Conservation (phyloP, 2,797 vertebrate species). For the Sebastes nivosus region DNA sequence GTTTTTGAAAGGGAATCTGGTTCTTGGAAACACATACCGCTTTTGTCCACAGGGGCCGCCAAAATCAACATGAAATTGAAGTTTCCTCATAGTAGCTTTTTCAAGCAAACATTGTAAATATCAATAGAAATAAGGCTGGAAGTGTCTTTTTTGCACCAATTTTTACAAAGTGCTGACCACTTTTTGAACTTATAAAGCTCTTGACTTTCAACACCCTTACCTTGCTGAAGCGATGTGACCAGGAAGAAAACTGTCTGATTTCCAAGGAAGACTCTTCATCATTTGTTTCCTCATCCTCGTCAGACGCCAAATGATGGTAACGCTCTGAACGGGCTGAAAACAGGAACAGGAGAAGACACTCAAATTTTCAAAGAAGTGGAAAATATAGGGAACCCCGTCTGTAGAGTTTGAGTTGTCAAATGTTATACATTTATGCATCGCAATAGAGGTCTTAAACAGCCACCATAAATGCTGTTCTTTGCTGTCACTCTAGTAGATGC, state of each 20-base stretch:
- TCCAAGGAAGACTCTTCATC: constrained; percentile 94
- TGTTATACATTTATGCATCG: background rate
- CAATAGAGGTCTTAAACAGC: background rate
- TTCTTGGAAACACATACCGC: background rate
- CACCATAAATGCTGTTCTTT: background rate
- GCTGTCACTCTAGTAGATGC: background rate
- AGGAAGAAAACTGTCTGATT: constrained; percentile 95
- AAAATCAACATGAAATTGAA: background rate
- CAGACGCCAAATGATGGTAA: constrained; percentile 93
- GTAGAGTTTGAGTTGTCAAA: background rate
- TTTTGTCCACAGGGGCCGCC: background rate
- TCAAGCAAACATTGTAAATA: background rate
- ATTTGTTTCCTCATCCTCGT: constrained; percentile 93
- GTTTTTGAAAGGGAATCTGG: background rate
- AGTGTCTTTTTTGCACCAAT: too few species aligned
- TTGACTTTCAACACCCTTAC: constrained; percentile 65
- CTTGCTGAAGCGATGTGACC: constrained; percentile 99
- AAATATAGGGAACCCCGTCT: background rate
- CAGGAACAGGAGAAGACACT: background rate
- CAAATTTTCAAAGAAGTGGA: background rate
- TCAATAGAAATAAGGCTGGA: background rate
- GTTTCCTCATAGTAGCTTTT: background rate
- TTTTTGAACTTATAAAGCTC: background rate
- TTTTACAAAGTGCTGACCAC: background rate
- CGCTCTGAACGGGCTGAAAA: constrained; percentile 91